Evolutionary conservation across 2,888 invertebrate genomes (phyloP), one percentile per base, ranked within the genome.

Genomic region (Eumerus sabulonum): DNA sequence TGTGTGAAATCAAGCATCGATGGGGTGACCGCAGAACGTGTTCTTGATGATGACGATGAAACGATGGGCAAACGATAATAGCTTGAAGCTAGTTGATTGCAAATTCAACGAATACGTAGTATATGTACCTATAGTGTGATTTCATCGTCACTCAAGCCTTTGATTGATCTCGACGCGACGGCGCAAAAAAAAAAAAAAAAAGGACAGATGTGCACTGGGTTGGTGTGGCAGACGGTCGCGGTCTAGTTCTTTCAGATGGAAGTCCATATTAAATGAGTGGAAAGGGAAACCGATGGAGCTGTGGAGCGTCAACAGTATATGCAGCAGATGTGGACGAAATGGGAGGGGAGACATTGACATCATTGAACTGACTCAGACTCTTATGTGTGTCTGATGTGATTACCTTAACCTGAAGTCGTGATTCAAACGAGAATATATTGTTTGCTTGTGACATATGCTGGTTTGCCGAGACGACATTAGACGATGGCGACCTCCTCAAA

Each of bases 1-100:
- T 71, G 71, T 50, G 56, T 56, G 44, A 54, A 71, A 62, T 71
- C 56, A 56, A 63, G 54, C 62, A 19, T 63, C 35, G 53, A n/a
- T 13, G 36, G 13, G 44, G 9, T 40, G 44, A 45, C 51, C 51
- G 45, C 54, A 42, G 42, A 68, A 59, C 44, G 51, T 67, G 57
- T 50, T 50, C 40, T 40, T n/a, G n/a, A 9, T n/a, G 40, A 40
- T 9, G n/a, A 11, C 40, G 5, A 40, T 9, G 11, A 11, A 40
- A 7, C n/a, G 12, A n/a, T 40, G 40, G 40, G 40, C 40, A 11
- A 11, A n/a, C 11, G 40, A 40, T 40, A 3, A n/a, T 40, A 27
- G 27, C 27, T 27, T 38, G 16, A 38, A 53, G 44, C 51, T 51
- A 51, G 60, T 35, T 57, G 53, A 60, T 53, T 45, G 18, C 59